Percentiles rank a stretch among this genome's conserved stretches.
Evolutionary conservation across 1,140 invertebrate genomes (phyloP).

Genomic region (Schlechtendalia chinensis): DNA sequence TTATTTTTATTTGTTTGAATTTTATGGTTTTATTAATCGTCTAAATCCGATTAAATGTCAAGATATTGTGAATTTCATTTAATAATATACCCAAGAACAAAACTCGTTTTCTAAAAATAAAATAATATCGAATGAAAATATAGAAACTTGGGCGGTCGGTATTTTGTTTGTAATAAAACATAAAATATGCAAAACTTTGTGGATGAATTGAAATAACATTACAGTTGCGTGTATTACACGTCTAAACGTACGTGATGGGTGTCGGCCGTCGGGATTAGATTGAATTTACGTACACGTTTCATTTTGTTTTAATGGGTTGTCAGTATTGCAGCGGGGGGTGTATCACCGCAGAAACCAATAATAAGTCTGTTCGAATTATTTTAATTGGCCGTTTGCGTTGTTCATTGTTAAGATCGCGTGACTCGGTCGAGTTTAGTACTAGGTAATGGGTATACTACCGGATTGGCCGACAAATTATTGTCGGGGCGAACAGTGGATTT

Average conservation of each 20-base stretch:
- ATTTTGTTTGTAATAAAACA: no score
- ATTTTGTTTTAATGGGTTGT: background rate
- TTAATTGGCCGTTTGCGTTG: constrained; percentile 36
- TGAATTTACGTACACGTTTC: background rate
- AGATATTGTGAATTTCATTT: no score
- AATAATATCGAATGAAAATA: no score
- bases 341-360: constrained; percentile 17
- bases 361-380: constrained; percentile 29
- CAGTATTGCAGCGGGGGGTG: background rate
- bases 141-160: no score
- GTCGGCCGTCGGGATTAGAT: constrained; percentile 8
- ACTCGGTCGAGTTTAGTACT: constrained; percentile 1
- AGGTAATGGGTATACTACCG: background rate
- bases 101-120: no score
- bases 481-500: background rate
- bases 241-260: background rate
- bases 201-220: background rate
- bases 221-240: background rate
- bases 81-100: no score
- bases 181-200: background rate
- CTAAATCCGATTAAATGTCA: no score
- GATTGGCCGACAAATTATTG: constrained; percentile 39
- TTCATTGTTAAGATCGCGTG: constrained; percentile 24
- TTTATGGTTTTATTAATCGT: no score
- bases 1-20: no score